Conservation (phyloP, 2,113 vertebrate species). For the Jacana jacana region DNA sequence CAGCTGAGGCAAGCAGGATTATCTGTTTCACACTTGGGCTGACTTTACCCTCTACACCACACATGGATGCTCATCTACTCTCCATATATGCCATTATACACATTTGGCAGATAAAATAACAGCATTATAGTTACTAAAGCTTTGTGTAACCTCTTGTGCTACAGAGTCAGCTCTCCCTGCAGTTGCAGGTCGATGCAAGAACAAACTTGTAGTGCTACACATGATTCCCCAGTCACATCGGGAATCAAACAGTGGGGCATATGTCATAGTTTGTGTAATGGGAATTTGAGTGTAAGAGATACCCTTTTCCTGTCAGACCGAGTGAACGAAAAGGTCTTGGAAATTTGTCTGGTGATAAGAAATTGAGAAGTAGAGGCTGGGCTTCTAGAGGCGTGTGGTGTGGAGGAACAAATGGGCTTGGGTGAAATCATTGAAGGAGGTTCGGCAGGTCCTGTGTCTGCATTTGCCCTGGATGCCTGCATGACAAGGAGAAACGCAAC, state of each 20-base stretch:
- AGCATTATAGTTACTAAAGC: not conserved
- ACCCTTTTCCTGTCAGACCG: not conserved
- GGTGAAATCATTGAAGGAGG: not conserved
- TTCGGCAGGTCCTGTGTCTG: not conserved
- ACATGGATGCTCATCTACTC: not conserved
- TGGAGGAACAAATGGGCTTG: fast-evolving
- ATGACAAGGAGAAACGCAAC: not conserved
- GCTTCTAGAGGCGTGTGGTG: not conserved
- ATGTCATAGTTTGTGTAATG: not conserved
- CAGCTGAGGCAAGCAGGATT: not conserved
- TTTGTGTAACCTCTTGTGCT: not conserved
- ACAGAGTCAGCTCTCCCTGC: not conserved
- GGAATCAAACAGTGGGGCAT: not conserved
- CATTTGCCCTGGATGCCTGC: not conserved
- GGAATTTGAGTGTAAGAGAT: not conserved
- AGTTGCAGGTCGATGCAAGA: not conserved
- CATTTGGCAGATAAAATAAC: not conserved
- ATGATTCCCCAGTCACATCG: fast-evolving
- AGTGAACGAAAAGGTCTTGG: not conserved
- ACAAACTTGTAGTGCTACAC: not conserved
- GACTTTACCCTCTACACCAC: not conserved
- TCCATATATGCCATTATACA: not conserved
- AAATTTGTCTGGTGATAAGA: not conserved
- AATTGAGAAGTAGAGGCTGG: not conserved
- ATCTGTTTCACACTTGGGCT: not conserved